Base-by-base conservation (phyloP, 2,888 invertebrate genomes). In the Sympetrum striolatum region DNA sequence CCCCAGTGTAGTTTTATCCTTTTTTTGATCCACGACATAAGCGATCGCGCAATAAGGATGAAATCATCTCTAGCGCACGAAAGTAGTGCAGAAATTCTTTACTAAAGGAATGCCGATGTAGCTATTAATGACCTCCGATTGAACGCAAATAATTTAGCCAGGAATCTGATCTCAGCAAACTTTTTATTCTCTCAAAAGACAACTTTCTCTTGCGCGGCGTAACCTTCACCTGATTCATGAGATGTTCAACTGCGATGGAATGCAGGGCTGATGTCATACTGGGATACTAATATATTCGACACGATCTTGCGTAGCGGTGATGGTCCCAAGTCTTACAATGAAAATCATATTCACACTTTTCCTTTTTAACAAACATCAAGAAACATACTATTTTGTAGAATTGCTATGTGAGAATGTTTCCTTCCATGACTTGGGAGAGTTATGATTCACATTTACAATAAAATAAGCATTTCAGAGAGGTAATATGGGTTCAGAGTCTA, bases 211-310 rank as follows among this genome's bases (percentile, higher is more conserved):
- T 31, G 31, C 35, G 18, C 22, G 31, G 25, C 22, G 58, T 8
- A 82, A 35, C 86, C 86, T 86, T 86, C 86, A 86, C 86, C 86
- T 39, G 64, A 35, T 64, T 64, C 60, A 37, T n/a, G n/a, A 5
- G 82, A 82, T 82, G 58, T 35, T 64, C 25, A 82, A 82, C 39
- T 39, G 10, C 14, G 39, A 60, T 39, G 86, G 60, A 86, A 60
- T 86, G 35, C 86, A 86, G 60, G 12, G 86, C 37, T 60, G n/a
- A 64, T 60, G 60, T 37, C 73, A 73, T 64, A 25, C 64, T 64
- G 64, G 64, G 64, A n/a, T 64, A n/a, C 64, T 64, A 64, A 64
- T 64, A 64, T 64, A 64, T 64, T 64, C 64, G 64, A 64, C 64
- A 64, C 64, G 64, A 64, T 64, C 64, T 64, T 12, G n/a, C 14